Conservation (phyloP, 2,113 vertebrate species). For the Zapus hudsonius region DNA sequence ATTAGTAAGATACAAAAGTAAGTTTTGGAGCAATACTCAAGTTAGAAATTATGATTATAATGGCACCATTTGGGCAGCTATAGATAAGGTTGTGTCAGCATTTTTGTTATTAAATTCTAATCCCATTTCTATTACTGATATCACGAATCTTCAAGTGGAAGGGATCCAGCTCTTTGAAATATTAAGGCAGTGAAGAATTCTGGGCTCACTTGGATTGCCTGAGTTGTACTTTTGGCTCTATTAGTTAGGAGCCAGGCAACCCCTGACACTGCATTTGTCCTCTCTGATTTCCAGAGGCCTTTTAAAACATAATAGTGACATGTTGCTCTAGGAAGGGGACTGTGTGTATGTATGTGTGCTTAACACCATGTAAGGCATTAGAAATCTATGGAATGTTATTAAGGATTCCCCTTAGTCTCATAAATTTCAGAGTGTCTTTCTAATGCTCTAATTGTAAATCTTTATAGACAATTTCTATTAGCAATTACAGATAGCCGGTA, state of each 20-base stretch:
- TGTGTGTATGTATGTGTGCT: neutral
- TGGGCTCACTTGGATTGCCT: conserved; percentile 8
- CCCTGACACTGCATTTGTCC: conserved; percentile 32
- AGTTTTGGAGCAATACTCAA: conserved; percentile 76
- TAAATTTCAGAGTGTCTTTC: conserved; percentile 11
- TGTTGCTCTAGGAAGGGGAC: conserved; percentile 5
- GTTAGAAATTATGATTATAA: conserved; percentile 82
- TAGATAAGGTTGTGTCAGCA: conserved; percentile 79
- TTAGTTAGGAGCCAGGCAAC: conserved; percentile 31
- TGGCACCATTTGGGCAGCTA: conserved; percentile 70
- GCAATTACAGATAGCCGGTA: conserved; percentile 18
- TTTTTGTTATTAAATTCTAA: conserved; percentile 80
- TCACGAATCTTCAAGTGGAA: conserved; percentile 62
- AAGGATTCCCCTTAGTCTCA: conserved; percentile 17
- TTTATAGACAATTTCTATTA: conserved; percentile 30
- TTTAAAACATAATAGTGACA: conserved; percentile 18
- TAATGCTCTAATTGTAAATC: conserved; percentile 6
- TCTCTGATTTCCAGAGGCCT: conserved; percentile 25
- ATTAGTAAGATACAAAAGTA: conserved; percentile 83
- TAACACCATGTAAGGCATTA: neutral
- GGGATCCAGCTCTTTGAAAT: conserved; percentile 47
- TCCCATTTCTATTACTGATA: conserved; percentile 70
- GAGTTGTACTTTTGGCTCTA: neutral
- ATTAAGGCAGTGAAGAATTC: conserved; percentile 46
- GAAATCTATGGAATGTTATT: conserved; percentile 28